Evolutionary conservation across 2,797 vertebrate genomes (phyloP).

Genomic region (Peromyscus eremicus): DNA sequence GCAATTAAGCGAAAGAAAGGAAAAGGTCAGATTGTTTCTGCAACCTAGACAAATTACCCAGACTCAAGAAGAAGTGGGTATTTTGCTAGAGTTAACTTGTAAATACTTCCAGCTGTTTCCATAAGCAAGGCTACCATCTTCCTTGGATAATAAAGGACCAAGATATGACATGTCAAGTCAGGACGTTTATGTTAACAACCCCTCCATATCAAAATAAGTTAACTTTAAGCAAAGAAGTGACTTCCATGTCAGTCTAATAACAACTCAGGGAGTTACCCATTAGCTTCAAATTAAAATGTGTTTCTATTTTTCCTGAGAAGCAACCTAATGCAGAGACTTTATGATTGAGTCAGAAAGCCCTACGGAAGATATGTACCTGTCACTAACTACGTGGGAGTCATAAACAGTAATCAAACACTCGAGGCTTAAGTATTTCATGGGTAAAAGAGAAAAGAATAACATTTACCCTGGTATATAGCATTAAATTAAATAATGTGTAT

Average conservation of each 20-base stretch:
- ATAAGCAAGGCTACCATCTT: neutral
- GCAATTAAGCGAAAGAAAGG: slow-evolving; percentile 2
- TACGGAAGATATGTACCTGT: neutral
- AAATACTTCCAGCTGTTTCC: neutral
- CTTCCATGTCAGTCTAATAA: neutral
- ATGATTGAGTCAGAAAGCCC: neutral
- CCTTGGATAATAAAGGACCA: neutral
- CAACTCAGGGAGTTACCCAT: neutral
- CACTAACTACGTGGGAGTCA: neutral
- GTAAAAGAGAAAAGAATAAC: neutral
- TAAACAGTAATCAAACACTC: neutral
- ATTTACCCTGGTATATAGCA: neutral
- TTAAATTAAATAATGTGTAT: slow-evolving; percentile 1
- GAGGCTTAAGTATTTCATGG: neutral
- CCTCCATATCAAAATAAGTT: neutral
- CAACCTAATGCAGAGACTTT: neutral
- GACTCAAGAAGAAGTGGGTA: neutral
- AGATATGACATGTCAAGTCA: neutral
- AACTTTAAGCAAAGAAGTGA: neutral
- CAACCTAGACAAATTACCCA: slow-evolving; percentile 50
- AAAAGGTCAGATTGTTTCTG: slow-evolving; percentile 55
- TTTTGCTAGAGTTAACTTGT: slow-evolving; percentile 37
- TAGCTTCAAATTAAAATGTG: slow-evolving; percentile 45
- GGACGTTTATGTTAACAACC: neutral
- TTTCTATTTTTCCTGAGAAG: slow-evolving; percentile 35